Conservation (phyloP, 2,113 vertebrate species). For the Microtus ochrogaster region DNA sequence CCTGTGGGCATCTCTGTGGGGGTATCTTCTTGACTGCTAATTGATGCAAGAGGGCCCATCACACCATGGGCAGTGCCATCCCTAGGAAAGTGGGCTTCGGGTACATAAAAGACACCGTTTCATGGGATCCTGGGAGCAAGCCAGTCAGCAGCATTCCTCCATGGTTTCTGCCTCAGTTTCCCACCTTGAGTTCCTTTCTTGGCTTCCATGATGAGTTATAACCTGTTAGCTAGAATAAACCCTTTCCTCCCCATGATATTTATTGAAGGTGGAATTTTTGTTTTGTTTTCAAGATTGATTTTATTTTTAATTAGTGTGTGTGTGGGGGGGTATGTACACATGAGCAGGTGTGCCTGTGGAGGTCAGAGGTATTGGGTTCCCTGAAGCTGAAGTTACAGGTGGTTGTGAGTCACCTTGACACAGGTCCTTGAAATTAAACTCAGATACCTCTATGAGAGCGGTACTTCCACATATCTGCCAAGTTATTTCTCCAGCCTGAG, state of each 20-base stretch:
- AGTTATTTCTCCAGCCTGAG: background rate
- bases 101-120: background rate
- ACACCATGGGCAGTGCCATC: background rate
- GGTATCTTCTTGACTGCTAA: background rate
- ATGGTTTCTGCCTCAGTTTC: background rate
- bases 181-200: background rate
- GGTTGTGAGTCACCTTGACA: background rate
- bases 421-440: background rate
- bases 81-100: background rate
- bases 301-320: background rate
- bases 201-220: background rate
- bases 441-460: no score
- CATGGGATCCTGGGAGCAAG: background rate
- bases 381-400: background rate
- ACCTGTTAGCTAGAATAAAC: background rate
- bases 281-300: background rate
- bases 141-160: background rate
- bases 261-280: background rate
- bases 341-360: background rate
- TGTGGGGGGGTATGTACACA: background rate
- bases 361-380: background rate
- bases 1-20: background rate
- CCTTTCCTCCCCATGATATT: background rate
- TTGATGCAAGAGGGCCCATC: background rate
- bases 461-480: no score